These are phyloP conservation scores for Pangasius sanitwongsei DNA, from an alignment of 2,797 vertebrate genomes.

Conservation along the genomic window DNA sequence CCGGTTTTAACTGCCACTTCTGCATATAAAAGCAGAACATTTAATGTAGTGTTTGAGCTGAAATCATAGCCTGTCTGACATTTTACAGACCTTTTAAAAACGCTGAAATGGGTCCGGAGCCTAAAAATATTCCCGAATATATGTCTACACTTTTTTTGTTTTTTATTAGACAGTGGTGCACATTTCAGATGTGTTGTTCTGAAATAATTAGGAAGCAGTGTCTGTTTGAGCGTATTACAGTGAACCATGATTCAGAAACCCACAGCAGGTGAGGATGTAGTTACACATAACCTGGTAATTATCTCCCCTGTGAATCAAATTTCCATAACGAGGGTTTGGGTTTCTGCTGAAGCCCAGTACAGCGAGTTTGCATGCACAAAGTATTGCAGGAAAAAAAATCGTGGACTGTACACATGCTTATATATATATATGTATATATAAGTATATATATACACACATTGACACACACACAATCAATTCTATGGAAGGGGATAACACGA, in stretches of 20 bases:
- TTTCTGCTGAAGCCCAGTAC: background rate
- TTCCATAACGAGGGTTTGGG: background rate
- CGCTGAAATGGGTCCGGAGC: background rate
- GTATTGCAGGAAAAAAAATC: background rate
- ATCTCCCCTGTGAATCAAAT: conserved; percentile 20
- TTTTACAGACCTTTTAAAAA: background rate
- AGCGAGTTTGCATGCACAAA: background rate
- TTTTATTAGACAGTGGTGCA: background rate
- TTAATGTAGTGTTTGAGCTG: background rate
- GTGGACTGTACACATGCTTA: background rate
- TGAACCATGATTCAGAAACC: conserved; percentile 7
- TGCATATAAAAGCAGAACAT: background rate
- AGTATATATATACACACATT: too few relatives aligned
- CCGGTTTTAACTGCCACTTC: background rate
- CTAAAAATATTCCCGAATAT: background rate
- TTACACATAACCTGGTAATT: conserved; percentile 20
- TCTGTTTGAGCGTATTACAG: background rate
- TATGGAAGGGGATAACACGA: background rate
- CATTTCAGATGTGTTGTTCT: conserved; percentile 10
- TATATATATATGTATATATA: too few relatives aligned
- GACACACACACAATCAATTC: background rate
- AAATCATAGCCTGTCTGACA: background rate
- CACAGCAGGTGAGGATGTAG: conserved; percentile 28
- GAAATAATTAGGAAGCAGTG: background rate
- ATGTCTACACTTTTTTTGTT: background rate